Conservation (phyloP, 2,797 vertebrate genomes). For the Muraenolepis orangiensis region DNA sequence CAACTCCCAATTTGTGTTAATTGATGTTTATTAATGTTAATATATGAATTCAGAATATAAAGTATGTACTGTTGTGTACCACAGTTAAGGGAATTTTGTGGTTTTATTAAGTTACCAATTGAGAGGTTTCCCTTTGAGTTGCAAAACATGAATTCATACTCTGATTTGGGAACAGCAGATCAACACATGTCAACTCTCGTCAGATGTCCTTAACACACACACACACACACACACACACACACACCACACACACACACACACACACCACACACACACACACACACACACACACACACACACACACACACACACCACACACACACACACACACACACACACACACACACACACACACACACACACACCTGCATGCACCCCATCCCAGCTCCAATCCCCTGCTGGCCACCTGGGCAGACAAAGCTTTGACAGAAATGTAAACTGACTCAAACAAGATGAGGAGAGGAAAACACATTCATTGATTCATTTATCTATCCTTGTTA, state of each 20-base stretch:
- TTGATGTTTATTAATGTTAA: background rate
- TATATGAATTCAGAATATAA: background rate
- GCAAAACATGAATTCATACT: too few species aligned
- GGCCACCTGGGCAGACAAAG: background rate
- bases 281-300: background rate
- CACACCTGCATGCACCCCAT: background rate
- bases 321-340: too few species aligned
- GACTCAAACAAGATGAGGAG: background rate
- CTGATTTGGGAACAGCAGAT: too few species aligned
- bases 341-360: background rate
- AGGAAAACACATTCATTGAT: background rate
- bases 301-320: constrained; percentile 5
- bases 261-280: background rate
- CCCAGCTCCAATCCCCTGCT: background rate
- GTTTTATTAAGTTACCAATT: background rate
- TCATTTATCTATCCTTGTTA: too few species aligned
- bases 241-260: background rate
- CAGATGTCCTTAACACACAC: background rate
- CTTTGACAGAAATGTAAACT: background rate
- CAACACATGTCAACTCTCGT: too few species aligned
- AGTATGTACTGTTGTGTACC: background rate
- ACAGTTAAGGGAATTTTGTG: background rate
- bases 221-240: background rate
- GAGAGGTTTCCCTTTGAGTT: too few species aligned
- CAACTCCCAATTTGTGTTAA: background rate